Evolutionary conservation across 2,113 vertebrate species (phyloP).

Genomic region (Oxyura jamaicensis): DNA sequence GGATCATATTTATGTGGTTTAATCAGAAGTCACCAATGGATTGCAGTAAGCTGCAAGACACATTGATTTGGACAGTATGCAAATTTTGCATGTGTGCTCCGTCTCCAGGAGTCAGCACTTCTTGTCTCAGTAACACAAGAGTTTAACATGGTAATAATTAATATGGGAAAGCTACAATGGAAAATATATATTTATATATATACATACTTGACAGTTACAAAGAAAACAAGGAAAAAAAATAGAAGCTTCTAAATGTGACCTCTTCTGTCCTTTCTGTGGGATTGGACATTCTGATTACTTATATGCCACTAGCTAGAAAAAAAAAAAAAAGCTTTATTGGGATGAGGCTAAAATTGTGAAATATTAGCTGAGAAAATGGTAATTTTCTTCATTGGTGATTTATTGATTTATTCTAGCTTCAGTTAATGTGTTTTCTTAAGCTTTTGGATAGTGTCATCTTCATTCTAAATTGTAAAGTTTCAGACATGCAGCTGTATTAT

Average conservation of each 20-base stretch:
- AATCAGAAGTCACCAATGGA: background rate
- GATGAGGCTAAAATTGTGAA: slow-evolving; percentile 8
- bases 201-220: background rate
- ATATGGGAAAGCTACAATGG: background rate
- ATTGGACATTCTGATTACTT: background rate
- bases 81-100: background rate
- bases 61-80: rapidly evolving
- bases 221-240: background rate
- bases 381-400: slow-evolving; percentile 64
- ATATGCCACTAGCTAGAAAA: background rate
- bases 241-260: background rate
- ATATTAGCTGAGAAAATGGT: slow-evolving; percentile 45
- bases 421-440: slow-evolving; percentile 72
- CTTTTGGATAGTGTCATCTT: slow-evolving; percentile 63
- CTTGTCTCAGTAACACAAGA: background rate
- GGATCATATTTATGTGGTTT: rapidly evolving
- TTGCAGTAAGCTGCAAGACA: background rate
- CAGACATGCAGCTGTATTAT: slow-evolving; percentile 68
- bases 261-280: background rate
- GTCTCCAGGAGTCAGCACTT: background rate
- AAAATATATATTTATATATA: background rate
- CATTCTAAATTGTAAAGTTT: slow-evolving; percentile 65
- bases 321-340: slow-evolving; percentile 15
- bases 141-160: background rate
- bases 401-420: slow-evolving; percentile 71